phyloP scores from a whole-genome alignment of 2,113 vertebrate genomes.

The Bambusicola thoracicus region DNA sequence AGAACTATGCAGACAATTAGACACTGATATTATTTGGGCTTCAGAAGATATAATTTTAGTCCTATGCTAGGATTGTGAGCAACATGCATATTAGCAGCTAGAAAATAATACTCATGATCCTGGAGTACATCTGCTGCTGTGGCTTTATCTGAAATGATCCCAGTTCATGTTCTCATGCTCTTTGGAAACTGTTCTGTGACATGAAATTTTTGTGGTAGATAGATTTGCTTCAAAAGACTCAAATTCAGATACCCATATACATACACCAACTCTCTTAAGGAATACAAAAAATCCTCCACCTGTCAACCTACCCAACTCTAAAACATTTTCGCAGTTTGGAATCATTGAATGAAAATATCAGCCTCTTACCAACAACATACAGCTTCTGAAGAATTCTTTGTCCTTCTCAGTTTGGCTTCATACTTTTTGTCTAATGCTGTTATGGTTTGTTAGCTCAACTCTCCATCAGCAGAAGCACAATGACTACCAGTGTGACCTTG shows the following conservation, averaged over 20 bases:
- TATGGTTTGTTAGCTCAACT: conserved; percentile 31
- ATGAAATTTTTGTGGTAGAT: background rate
- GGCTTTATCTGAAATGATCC: background rate
- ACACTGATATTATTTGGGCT: background rate
- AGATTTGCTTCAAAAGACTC: background rate
- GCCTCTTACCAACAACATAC: background rate
- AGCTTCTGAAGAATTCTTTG: background rate
- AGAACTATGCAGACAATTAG: background rate
- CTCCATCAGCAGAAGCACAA: background rate
- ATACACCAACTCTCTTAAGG: background rate
- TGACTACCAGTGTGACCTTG: conserved; percentile 12
- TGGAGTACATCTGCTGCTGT: background rate
- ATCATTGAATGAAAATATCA: background rate
- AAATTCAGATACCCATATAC: background rate
- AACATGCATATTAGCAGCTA: background rate
- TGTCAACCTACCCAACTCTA: background rate
- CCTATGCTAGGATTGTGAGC: background rate
- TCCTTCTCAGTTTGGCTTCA: background rate
- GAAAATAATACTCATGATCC: background rate
- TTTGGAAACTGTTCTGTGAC: background rate
- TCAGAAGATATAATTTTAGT: background rate
- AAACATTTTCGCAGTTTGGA: background rate
- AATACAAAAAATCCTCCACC: background rate
- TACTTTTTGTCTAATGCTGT: background rate
- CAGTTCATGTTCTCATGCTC: background rate